Evolutionary conservation across 2,797 vertebrate species (phyloP), one percentile per base, ranked within the genome.

Genomic region (Sebastes iracundus): DNA sequence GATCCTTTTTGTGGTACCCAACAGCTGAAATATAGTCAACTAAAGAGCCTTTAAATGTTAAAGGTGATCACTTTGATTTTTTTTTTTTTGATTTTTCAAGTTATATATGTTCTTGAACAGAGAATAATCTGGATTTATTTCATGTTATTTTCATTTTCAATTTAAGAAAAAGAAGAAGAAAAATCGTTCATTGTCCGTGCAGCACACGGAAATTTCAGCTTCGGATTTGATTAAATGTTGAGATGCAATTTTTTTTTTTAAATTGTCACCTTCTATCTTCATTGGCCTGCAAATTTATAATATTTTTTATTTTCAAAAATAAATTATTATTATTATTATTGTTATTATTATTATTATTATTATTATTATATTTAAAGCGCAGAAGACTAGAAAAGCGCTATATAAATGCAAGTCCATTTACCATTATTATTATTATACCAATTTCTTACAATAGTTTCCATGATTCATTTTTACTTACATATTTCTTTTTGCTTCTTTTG

Each of bases 31-130:
- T 18, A 68, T 23, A n/a, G 0, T 68, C 28, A 6, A 18, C 22
- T 23, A 0, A 12, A 66, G 13, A 20, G 1, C 7, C 3, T 23
- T 11, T 3, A 22, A 22, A 55, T 46, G 2, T 16, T 27, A 6
- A 25, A 32, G n/a, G 14, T 1, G 6, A 46, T 8, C 12, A 1
- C 0, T 46, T 3, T 38, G 16, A 9, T 61, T 58, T 59, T 13
- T 32, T 46, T 32, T 32, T 32, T n/a, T n/a, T 35, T 12, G 0
- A 4, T 0, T 20, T 49, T 67, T 30, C 1, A 35, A 33, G 30
- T 16, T 33, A 33, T 64, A 53, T 22, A 22, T 56, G 16, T 71
- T 7, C 6, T 25, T 32, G 0, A 9, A n/a, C 4, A 76, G 42
- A 55, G 0, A 6, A 11, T 12, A 3, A 32, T 49, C 1, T 5